Evolutionary conservation across 2,113 vertebrate species (phyloP).

Genomic region (Struthio camelus): DNA sequence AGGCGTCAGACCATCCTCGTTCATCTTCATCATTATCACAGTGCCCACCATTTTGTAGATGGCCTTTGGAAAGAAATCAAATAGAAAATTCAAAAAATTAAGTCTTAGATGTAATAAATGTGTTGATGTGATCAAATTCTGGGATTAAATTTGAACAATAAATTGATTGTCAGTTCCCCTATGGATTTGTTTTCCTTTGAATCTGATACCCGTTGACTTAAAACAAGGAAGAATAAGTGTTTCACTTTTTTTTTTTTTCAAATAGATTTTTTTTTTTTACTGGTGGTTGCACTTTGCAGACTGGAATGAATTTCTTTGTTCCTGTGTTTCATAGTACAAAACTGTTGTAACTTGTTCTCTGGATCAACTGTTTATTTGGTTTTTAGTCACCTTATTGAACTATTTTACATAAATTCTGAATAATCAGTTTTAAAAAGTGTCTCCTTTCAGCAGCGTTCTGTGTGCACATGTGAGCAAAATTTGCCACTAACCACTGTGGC

Average conservation of each 20-base stretch:
- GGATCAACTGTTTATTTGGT: neutral
- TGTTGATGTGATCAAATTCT: neutral
- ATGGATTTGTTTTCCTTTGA: neutral
- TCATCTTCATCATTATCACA: constrained; percentile 99
- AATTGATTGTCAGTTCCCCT: neutral
- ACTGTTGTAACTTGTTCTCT: neutral
- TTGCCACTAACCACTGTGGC: neutral
- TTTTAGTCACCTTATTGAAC: neutral
- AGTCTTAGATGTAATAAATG: neutral
- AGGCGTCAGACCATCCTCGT: constrained; percentile 96
- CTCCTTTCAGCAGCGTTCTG: neutral
- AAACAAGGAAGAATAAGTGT: neutral
- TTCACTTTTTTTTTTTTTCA: neutral
- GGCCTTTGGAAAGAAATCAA: constrained; percentile 80
- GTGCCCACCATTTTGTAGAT: constrained; percentile 99
- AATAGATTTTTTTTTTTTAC: too few species aligned
- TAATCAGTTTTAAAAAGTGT: neutral
- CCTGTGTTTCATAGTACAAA: neutral
- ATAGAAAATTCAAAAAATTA: neutral
- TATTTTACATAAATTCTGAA: neutral
- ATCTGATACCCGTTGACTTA: neutral
- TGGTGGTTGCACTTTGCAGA: neutral
- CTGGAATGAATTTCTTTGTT: neutral
- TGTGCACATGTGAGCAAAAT: neutral
- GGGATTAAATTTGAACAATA: neutral